Evolutionary conservation across 1,140 invertebrate species (phyloP).

Genomic region (Hylyphantes graminicola): DNA sequence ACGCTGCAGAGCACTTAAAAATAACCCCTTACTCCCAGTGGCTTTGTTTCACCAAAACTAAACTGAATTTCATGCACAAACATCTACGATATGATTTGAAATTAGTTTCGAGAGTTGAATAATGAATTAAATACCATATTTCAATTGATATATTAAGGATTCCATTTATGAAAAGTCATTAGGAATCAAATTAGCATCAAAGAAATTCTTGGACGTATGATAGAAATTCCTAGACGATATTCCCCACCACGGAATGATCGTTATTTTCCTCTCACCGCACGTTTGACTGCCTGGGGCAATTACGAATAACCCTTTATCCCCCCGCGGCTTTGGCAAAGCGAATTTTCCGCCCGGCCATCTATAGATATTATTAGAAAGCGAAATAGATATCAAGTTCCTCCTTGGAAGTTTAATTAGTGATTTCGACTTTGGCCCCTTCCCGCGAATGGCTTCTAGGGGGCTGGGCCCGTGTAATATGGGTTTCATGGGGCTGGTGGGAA

Average conservation of each 20-base stretch:
- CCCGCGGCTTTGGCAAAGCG: not conserved
- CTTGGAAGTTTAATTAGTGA: conserved; percentile 10
- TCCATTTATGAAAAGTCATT: no score
- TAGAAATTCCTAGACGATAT: no score
- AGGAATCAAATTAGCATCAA: no score
- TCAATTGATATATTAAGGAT: no score
- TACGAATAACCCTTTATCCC: not conserved
- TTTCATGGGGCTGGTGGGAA: conserved; percentile 2
- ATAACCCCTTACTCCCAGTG: no score
- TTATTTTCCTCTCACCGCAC: not conserved
- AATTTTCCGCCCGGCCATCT: not conserved
- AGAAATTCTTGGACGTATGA: no score
- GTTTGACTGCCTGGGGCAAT: conserved; percentile 7
- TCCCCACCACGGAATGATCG: not conserved
- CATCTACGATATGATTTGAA: no score
- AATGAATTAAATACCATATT: no score
- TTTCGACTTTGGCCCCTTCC: not conserved
- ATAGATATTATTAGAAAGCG: not conserved
- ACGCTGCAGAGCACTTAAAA: no score
- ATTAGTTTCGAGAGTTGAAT: no score
- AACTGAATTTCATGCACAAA: no score
- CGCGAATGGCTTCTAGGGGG: not conserved
- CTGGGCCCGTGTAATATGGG: conserved; percentile 7
- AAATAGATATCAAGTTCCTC: not conserved
- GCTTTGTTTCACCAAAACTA: no score